Percentiles rank a stretch among this genome's conserved stretches.
phyloP scores from a whole-genome alignment of 2,113 vertebrate species.

The Okapia johnstoni region DNA sequence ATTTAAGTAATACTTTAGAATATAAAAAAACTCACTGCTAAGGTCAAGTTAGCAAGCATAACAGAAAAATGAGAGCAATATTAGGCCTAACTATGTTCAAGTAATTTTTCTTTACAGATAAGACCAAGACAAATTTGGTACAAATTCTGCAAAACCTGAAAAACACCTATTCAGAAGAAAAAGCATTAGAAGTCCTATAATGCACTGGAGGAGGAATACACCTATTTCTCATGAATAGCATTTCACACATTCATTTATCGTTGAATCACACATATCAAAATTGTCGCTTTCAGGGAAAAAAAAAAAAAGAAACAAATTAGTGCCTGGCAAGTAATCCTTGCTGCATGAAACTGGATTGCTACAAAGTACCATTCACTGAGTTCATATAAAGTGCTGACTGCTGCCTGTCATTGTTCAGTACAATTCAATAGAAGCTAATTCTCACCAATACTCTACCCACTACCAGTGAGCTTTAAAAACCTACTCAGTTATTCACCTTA shows the following conservation, averaged over 20 bases:
- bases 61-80: not conserved
- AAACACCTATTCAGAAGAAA: not conserved
- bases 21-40: not conserved
- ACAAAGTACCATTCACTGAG: not conserved
- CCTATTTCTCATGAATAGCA: not conserved
- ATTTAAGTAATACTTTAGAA: constrained; percentile 39
- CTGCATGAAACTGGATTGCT: constrained; percentile 6
- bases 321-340: constrained; percentile 15
- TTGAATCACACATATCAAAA: constrained; percentile 4
- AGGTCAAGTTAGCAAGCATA: not conserved
- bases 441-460: not conserved
- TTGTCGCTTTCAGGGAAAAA: not conserved
- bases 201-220: not conserved
- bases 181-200: not conserved
- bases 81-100: not conserved
- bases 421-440: constrained; percentile 1
- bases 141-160: not conserved
- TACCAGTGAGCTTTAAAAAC: not conserved
- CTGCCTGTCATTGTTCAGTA: not conserved
- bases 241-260: not conserved
- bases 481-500: not conserved
- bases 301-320: not conserved
- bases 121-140: not conserved
- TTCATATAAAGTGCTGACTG: not conserved
- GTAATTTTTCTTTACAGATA: not conserved